A percentile compares a stretch with the other conserved stretches of the same genome.
These are phyloP conservation scores for Petrocephalus zakoni DNA, from an alignment of 2,113 vertebrate species.

Conservation along the genomic window DNA sequence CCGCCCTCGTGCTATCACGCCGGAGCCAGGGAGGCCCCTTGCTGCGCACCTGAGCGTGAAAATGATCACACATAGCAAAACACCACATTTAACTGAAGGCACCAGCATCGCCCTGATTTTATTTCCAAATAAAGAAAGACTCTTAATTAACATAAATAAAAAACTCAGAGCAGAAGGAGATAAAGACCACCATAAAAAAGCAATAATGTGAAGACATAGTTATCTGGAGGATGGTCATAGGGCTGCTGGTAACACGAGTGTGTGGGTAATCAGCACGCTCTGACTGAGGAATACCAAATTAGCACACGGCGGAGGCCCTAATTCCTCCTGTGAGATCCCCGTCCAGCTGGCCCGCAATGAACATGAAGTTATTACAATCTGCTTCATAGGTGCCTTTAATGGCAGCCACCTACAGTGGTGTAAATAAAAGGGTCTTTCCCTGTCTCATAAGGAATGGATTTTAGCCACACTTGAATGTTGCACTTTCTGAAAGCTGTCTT, in stretches of 20 bases:
- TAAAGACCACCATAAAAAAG: not conserved
- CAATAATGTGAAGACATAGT: not conserved
- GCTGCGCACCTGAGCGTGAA: not conserved
- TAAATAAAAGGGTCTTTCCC: not conserved
- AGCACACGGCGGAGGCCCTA: not conserved
- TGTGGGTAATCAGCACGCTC: not conserved
- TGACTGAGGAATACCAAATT: not conserved
- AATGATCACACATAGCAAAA: not conserved
- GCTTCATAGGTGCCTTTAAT: not conserved
- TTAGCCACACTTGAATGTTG: not conserved
- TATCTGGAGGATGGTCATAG: not conserved
- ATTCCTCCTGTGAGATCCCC: not conserved
- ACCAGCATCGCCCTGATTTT: not conserved
- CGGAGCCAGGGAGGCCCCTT: too few species aligned
- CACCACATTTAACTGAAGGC: not conserved
- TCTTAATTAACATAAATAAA: not conserved
- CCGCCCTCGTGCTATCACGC: too few species aligned
- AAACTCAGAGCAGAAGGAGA: not conserved
- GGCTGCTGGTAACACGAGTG: not conserved
- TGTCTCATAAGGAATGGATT: not conserved
- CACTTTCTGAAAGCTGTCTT: not conserved
- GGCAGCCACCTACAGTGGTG: not conserved
- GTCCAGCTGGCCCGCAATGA: not conserved
- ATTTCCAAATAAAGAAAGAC: not conserved
- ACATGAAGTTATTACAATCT: not conserved